Base-by-base conservation (phyloP, 2,113 vertebrate genomes). In the Bubo bubo region DNA sequence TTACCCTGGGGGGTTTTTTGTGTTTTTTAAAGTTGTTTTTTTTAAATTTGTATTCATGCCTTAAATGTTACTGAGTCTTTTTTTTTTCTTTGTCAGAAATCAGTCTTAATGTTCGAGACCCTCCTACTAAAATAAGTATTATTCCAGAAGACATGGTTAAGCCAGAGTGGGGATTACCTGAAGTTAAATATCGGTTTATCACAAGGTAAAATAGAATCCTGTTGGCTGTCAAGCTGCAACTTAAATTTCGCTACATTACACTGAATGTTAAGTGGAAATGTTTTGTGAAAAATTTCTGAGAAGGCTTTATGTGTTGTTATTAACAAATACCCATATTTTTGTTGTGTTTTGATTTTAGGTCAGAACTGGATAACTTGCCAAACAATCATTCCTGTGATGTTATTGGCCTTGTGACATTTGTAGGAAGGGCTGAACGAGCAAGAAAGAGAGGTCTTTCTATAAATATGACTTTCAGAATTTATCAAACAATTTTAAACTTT, bases 331-430 rank as follows among this genome's bases (percentile, higher is more conserved):
- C 3, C 10, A 32, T 12, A 5, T 47, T 68, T 80, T 70, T 92
- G 17, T 79, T 96, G 52, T 93, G 19, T 62, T 95, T 95, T 93
- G 35, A 23, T 97, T 96, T 68, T 96, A 99, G 99, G 96, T 98
- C 98, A 37, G 98, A 99, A 86, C 70, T 99, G 75, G 98, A 98
- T 56, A 85, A 81, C 22, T 75, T 99, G 30, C 86, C 98, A 30
- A 97, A 97, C 79, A 98, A 98, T 82, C 64, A 95, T 72, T 98
- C 98, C 43, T 99, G 99, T 97, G 99, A 99, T 76, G 81, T 99
- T 84, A 99, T 99, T 94, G 99, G 99, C 86, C 92, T 99, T 93
- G 99, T 99, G 47, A 98, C 98, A 5, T 99, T 99, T 97, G 99
- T 99, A 41, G 99, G 99, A 88, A 99, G 99, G 45, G 98, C 98